These are phyloP conservation scores for Bothrops jararaca DNA, from an alignment of 2,113 vertebrate species.

Conservation along the genomic window DNA sequence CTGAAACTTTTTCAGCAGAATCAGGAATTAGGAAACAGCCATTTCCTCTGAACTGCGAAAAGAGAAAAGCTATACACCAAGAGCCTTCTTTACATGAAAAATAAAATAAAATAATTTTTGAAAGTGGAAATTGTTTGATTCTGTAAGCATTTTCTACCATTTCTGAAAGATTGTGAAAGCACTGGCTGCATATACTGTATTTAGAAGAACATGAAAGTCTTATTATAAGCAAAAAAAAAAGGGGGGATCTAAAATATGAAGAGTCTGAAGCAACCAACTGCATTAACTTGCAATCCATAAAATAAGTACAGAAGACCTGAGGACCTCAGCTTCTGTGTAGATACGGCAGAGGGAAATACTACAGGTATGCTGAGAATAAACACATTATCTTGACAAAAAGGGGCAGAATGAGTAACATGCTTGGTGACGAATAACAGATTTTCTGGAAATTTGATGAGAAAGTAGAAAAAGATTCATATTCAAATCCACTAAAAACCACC, in stretches of 20 bases:
- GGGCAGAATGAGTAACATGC: neutral
- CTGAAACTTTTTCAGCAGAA: too few species aligned
- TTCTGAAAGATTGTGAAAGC: neutral
- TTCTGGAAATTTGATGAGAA: neutral
- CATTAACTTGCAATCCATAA: neutral
- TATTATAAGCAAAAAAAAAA: neutral
- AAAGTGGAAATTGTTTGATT: neutral
- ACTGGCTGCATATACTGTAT: neutral
- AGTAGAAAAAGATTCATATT: neutral
- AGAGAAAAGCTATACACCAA: neutral
- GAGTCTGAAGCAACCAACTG: neutral
- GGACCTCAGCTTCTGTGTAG: neutral
- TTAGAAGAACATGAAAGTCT: neutral
- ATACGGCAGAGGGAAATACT: neutral
- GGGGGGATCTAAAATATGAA: neutral
- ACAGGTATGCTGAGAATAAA: neutral
- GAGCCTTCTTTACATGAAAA: neutral
- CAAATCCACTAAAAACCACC: neutral
- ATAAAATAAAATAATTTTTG: neutral
- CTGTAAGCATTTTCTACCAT: neutral
- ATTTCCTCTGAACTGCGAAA: neutral
- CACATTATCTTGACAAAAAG: neutral
- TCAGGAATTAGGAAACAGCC: neutral
- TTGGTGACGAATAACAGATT: neutral
- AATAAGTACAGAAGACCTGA: neutral